Percentiles rank a stretch among this genome's conserved stretches.
Conservation (phyloP, 1,140 invertebrate species). For the Euwallacea similis region DNA sequence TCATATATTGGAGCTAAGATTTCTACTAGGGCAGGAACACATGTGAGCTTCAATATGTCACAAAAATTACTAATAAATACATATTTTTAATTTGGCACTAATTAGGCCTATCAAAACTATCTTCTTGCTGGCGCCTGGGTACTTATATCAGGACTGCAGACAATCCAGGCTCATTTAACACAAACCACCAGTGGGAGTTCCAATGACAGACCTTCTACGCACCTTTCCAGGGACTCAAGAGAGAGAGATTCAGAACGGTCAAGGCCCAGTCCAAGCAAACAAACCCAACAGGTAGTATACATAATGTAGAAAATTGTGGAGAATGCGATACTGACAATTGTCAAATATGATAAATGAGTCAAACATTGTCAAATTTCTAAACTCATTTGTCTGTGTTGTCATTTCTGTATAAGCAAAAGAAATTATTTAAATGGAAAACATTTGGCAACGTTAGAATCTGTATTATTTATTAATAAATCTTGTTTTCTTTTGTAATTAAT, state of each 20-base stretch:
- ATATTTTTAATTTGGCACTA: constrained; percentile 34
- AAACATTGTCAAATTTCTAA: too few relatives aligned
- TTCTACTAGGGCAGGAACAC: constrained; percentile 83
- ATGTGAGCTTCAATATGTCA: constrained; percentile 62
- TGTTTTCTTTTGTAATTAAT: background rate
- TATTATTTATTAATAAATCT: too few relatives aligned
- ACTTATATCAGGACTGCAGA: constrained; percentile 81
- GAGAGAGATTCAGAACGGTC: constrained; percentile 60
- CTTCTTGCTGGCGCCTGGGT: constrained; percentile 86
- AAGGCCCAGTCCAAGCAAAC: constrained; percentile 65
- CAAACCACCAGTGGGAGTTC: constrained; percentile 57
- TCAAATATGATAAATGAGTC: too few relatives aligned
- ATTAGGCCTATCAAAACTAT: constrained; percentile 83
- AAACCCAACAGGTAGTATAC: constrained; percentile 19
- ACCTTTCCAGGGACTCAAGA: constrained; percentile 44
- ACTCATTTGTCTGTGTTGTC: too few relatives aligned
- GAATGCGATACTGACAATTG: too few relatives aligned
- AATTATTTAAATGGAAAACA: background rate
- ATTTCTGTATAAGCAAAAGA: background rate
- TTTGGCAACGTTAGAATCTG: too few relatives aligned
- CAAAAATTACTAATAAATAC: background rate
- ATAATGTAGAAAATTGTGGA: too few relatives aligned
- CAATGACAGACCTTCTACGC: constrained; percentile 23
- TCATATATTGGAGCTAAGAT: constrained; percentile 78
- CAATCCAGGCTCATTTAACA: constrained; percentile 58